A percentile compares a stretch with the other conserved stretches of the same genome.
Evolutionary conservation across 2,888 invertebrate species (phyloP).

Genomic region (Barypeithes pellucidus): DNA sequence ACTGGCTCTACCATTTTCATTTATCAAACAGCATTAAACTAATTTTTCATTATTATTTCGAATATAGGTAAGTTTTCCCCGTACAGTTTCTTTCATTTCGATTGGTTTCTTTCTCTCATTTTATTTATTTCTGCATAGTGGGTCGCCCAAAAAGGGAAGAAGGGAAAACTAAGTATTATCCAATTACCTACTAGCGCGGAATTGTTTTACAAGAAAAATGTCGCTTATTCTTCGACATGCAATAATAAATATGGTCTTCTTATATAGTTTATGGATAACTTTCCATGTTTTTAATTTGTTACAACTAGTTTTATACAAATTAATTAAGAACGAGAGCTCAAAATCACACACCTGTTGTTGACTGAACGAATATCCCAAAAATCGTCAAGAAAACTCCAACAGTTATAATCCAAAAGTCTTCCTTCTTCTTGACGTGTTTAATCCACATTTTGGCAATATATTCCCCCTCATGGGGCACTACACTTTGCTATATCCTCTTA

Average conservation of each 20-base stretch:
- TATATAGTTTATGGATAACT: neutral
- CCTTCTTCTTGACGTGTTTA: conserved; percentile 76
- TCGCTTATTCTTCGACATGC: no score
- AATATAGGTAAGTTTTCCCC: no score
- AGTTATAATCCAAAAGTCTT: conserved; percentile 77
- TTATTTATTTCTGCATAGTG: neutral
- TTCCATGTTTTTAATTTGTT: neutral
- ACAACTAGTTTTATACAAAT: neutral
- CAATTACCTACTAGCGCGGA: no score
- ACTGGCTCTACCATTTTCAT: no score
- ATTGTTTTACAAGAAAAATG: no score
- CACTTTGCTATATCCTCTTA: conserved; percentile 66
- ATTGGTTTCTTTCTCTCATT: no score
- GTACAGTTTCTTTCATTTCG: no score
- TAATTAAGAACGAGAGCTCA: conserved; percentile 22
- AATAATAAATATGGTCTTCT: no score
- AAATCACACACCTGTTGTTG: conserved; percentile 74
- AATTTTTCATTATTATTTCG: no score
- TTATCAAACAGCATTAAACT: no score
- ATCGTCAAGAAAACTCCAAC: conserved; percentile 68
- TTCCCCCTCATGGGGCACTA: conserved; percentile 68
- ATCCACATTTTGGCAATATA: conserved; percentile 77
- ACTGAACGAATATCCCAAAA: conserved; percentile 72
- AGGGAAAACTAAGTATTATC: neutral
- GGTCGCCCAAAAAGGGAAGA: neutral